phyloP scores from a whole-genome alignment of 2,888 invertebrate species.

The Slavum lentiscoides region DNA sequence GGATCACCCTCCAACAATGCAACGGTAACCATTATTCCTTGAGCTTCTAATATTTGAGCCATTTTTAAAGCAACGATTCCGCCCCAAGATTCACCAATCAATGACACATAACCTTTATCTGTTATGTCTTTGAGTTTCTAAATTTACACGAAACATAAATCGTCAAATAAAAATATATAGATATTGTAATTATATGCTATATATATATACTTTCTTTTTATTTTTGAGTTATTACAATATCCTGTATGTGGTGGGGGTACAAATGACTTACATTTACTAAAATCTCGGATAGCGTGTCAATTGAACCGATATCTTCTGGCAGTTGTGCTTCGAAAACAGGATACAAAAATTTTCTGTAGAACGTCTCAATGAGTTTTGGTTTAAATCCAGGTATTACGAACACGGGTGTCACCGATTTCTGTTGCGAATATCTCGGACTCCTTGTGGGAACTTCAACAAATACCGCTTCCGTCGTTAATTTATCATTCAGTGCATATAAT shows the following conservation, averaged over 20 bases:
- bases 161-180: too few relatives aligned
- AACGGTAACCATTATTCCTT: slow-evolving; percentile 51
- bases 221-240: too few relatives aligned
- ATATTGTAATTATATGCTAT: too few relatives aligned
- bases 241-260: too few relatives aligned
- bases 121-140: slow-evolving; percentile 17
- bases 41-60: slow-evolving; percentile 61
- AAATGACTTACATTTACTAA: slow-evolving; percentile 32
- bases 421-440: slow-evolving; percentile 59
- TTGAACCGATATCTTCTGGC: background rate
- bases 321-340: slow-evolving; percentile 40
- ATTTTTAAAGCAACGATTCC: slow-evolving; percentile 66
- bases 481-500: background rate
- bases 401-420: slow-evolving; percentile 58
- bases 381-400: slow-evolving; percentile 61
- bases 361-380: slow-evolving; percentile 56
- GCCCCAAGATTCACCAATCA: slow-evolving; percentile 68
- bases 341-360: slow-evolving; percentile 7
- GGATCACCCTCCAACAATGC: slow-evolving; percentile 54
- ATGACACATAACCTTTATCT: slow-evolving; percentile 24
- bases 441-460: slow-evolving; percentile 59
- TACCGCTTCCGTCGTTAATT: slow-evolving; percentile 55
- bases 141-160: background rate
- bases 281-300: slow-evolving; percentile 15
- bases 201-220: too few relatives aligned